phyloP scores from a whole-genome alignment of 1,140 invertebrate species.

The Bombyx mori region DNA sequence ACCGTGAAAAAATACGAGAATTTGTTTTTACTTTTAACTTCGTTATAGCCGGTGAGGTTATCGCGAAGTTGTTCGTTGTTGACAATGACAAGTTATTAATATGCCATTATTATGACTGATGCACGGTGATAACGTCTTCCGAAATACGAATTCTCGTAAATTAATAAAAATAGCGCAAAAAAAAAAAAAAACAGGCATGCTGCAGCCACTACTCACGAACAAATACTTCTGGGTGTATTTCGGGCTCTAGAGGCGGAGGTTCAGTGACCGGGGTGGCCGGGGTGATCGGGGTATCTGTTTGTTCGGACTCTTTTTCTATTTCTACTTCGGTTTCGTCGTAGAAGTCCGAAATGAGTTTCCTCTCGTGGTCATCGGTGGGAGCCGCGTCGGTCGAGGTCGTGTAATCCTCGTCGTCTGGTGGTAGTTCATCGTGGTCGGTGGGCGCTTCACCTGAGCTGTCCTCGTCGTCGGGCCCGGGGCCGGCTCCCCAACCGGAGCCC shows the following conservation, averaged over 20 bases:
- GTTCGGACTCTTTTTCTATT: constrained; percentile 14
- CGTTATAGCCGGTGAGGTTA: no score
- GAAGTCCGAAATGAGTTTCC: constrained; percentile 5
- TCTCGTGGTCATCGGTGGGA: constrained; percentile 12
- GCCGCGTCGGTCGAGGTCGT: constrained; percentile 7
- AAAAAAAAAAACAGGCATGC: constrained; percentile 59
- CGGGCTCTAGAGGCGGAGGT: constrained; percentile 26
- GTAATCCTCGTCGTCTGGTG: constrained; percentile 56
- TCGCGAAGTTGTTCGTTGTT: no score
- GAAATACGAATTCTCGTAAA: background rate
- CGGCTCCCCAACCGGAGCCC: constrained; percentile 67
- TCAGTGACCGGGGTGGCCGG: constrained; percentile 18
- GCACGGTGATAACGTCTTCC: no score
- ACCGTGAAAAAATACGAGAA: no score
- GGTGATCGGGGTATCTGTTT: constrained; percentile 23
- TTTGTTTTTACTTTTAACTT: no score
- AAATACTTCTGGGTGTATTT: constrained; percentile 41
- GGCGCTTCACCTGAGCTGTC: constrained; percentile 62
- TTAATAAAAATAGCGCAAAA: constrained; percentile 43
- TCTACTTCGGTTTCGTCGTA: background rate
- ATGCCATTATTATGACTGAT: no score
- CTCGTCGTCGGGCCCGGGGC: constrained; percentile 67
- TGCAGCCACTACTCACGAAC: constrained; percentile 68
- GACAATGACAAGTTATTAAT: no score
- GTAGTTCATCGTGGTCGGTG: constrained; percentile 21